phyloP scores from a whole-genome alignment of 2,888 invertebrate species.

The Drosophila paranaensis region DNA sequence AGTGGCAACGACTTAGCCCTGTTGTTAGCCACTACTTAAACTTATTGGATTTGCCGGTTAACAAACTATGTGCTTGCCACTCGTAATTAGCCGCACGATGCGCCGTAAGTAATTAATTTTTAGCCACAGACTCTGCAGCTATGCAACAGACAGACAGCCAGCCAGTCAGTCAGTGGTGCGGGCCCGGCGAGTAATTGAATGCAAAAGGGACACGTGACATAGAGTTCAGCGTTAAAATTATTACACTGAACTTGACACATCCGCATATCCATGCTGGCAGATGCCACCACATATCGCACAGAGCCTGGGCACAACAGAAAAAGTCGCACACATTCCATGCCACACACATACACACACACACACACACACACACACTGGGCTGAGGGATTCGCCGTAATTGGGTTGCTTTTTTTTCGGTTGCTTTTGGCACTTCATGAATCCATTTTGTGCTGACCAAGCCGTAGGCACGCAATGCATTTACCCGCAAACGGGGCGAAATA shows the following conservation, averaged over 20 bases:
- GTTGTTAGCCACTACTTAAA: conserved; percentile 29
- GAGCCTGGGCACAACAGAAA: conserved; percentile 18
- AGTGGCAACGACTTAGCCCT: conserved; percentile 34
- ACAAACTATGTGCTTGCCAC: conserved; percentile 64
- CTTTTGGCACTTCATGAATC: conserved; percentile 53
- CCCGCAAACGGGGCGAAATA: conserved; percentile 6
- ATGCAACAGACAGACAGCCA: conserved; percentile 31
- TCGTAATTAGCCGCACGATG: conserved; percentile 54
- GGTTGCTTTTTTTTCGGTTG: conserved; percentile 23
- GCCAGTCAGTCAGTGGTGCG: background rate
- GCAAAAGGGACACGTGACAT: conserved; percentile 28
- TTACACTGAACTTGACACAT: conserved; percentile 55
- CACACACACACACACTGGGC: conserved; percentile 34
- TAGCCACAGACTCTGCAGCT: conserved; percentile 27
- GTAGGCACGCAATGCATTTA: conserved; percentile 59
- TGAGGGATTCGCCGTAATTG: background rate
- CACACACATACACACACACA: conserved; percentile 27
- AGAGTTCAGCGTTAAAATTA: conserved; percentile 43
- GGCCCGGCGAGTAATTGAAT: conserved; percentile 43
- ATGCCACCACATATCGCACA: background rate
- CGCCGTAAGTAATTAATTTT: conserved; percentile 45
- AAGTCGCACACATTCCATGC: conserved; percentile 41
- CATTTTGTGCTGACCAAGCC: conserved; percentile 46
- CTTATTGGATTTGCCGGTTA: conserved; percentile 77
- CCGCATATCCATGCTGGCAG: conserved; percentile 7